Conservation (phyloP, 1,140 invertebrate genomes). For the Teleopsis dalmanni region DNA sequence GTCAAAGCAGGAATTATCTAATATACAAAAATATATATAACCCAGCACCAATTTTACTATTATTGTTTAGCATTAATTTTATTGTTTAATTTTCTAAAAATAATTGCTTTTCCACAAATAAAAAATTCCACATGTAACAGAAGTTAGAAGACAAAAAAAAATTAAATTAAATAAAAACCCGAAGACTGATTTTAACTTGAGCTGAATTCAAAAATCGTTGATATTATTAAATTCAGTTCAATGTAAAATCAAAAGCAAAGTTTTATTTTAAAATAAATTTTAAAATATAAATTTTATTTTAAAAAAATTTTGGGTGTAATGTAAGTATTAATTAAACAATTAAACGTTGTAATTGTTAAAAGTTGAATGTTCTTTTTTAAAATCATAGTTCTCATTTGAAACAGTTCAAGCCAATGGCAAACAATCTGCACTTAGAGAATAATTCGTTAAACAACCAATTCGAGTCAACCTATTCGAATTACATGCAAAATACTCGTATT, state of each 20-base stretch:
- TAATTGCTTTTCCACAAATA: constrained; percentile 5
- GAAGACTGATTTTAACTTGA: constrained; percentile 41
- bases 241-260: constrained; percentile 42
- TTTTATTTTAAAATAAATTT: constrained; percentile 46
- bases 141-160: neutral
- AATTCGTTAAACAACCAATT: no score
- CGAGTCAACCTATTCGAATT: no score
- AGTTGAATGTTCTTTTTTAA: no score
- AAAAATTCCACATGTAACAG: neutral
- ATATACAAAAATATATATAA: no score
- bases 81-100: neutral
- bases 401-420: no score
- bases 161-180: constrained; percentile 15
- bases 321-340: constrained; percentile 41
- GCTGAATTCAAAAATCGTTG: constrained; percentile 22
- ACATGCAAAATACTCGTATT: no score
- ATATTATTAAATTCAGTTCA: constrained; percentile 19
- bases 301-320: constrained; percentile 45
- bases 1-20: no score
- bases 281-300: constrained; percentile 46
- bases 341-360: constrained; percentile 10
- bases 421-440: no score
- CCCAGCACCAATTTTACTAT: no score
- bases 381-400: no score
- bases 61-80: no score